phyloP scores from a whole-genome alignment of 2,888 invertebrate species.

The Eristalis intricaria region DNA sequence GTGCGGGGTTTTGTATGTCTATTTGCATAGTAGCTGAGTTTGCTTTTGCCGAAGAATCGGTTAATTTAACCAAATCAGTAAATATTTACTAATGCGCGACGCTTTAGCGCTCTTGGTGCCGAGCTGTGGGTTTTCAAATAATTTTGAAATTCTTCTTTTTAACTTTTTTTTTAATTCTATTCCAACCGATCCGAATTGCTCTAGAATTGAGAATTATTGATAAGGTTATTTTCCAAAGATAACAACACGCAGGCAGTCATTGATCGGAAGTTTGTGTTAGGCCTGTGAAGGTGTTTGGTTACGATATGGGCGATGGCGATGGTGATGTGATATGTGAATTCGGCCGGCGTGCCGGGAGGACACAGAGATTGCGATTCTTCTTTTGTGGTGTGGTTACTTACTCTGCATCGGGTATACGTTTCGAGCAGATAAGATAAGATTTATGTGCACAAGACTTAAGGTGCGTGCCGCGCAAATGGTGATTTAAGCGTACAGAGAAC shows the following conservation, averaged over 20 bases:
- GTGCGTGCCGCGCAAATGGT: neutral
- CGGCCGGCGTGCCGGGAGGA: neutral
- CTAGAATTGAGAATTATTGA: slow-evolving; percentile 5
- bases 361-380: neutral
- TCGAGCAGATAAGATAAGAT: neutral
- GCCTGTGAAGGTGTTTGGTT: slow-evolving; percentile 11
- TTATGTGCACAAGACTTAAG: neutral
- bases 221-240: neutral
- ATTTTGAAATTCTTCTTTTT: neutral
- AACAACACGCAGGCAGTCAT: slow-evolving; percentile 5
- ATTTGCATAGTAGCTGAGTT: slow-evolving; percentile 1
- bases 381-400: neutral
- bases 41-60: slow-evolving; percentile 16
- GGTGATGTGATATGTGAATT: neutral
- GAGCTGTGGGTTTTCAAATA: neutral
- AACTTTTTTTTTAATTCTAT: too few relatives aligned
- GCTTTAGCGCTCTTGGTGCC: neutral
- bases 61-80: slow-evolving; percentile 45
- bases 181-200: too few relatives aligned
- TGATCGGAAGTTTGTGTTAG: slow-evolving; percentile 29
- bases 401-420: neutral
- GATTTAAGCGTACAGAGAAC: neutral
- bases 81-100: slow-evolving; percentile 38
- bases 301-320: neutral
- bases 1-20: slow-evolving; percentile 25